Conservation (phyloP, 2,113 vertebrate genomes). For the Fulmarus glacialis region DNA sequence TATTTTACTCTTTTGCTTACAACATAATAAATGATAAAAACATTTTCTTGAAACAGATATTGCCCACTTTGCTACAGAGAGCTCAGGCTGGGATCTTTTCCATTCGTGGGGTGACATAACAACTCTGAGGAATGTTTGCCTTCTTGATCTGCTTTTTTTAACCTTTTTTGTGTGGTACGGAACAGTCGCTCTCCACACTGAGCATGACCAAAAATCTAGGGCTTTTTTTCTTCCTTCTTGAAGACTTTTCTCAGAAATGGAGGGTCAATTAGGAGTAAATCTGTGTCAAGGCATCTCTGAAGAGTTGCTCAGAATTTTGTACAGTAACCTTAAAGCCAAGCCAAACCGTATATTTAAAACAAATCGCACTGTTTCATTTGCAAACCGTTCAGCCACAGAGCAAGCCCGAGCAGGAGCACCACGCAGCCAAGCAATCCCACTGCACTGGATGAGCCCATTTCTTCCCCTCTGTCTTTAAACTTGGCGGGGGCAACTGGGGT, state of each 20-base stretch:
- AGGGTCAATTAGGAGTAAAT: neutral
- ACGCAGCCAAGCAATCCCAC: rapidly evolving
- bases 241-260: neutral
- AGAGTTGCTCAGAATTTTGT: neutral
- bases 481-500: rapidly evolving
- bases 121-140: neutral
- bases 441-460: neutral
- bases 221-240: neutral
- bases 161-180: rapidly evolving
- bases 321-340: neutral
- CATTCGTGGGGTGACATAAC: neutral
- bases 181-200: neutral
- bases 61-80: slow-evolving; percentile 25
- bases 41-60: slow-evolving; percentile 74
- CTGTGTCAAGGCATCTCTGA: neutral
- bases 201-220: neutral
- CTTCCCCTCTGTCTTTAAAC: neutral
- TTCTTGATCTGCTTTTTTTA: neutral
- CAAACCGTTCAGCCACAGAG: neutral
- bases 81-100: neutral
- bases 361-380: neutral
- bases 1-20: slow-evolving; percentile 88
- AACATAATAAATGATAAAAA: slow-evolving; percentile 83
- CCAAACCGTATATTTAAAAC: neutral
- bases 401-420: neutral